phyloP scores from a whole-genome alignment of 1,140 invertebrate genomes.

The Vanessa atalanta region DNA sequence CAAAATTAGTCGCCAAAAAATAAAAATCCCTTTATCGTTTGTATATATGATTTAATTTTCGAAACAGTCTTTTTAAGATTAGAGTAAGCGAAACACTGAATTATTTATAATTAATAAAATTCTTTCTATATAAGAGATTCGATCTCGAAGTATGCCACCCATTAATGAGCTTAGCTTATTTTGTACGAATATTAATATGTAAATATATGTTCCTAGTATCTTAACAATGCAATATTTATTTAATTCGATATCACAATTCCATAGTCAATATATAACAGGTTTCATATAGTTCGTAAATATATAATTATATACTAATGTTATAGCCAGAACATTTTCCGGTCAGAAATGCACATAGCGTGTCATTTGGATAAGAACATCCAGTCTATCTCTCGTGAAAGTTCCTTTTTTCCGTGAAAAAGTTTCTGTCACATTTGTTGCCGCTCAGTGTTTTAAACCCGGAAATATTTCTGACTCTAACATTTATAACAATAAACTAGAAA shows the following conservation, averaged over 20 bases:
- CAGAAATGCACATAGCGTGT: no score
- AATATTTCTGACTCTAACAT: neutral
- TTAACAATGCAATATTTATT: neutral
- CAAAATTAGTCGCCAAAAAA: neutral
- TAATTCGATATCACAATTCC: neutral
- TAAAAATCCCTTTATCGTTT: neutral
- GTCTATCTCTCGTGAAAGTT: no score
- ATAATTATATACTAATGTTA: neutral
- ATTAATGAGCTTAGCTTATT: conserved; percentile 32
- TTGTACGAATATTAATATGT: neutral
- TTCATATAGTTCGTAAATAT: neutral
- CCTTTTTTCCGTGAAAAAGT: no score
- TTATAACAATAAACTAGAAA: neutral
- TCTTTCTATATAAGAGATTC: conserved; percentile 20
- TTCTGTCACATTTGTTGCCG: no score
- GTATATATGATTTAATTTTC: neutral
- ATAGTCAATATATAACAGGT: neutral
- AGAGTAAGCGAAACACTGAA: neutral
- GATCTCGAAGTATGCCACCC: conserved; percentile 31
- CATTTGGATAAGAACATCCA: no score
- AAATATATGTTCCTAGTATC: conserved; percentile 14
- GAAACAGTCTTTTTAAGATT: no score
- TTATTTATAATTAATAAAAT: neutral
- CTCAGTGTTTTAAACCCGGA: no score
- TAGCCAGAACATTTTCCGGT: no score